Conservation (phyloP, 2,888 invertebrate genomes). For the Pachymerium ferrugineum region DNA sequence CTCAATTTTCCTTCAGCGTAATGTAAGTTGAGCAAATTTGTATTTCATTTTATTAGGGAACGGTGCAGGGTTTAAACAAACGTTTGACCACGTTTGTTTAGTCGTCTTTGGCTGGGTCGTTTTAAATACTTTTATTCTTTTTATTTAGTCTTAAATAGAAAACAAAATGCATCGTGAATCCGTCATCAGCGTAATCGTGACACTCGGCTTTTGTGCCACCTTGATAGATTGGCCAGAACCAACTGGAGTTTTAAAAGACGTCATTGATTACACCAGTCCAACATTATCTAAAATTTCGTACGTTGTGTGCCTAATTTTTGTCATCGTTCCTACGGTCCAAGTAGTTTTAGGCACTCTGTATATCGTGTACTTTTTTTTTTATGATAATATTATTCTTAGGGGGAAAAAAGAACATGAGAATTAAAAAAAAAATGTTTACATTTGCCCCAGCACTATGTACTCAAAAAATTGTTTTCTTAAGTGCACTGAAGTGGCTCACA, state of each 20-base stretch:
- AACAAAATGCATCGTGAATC: conserved; percentile 18
- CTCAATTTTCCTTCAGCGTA: neutral
- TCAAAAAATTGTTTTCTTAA: neutral
- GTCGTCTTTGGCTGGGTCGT: no score
- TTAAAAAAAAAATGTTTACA: neutral
- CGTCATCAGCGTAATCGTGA: neutral
- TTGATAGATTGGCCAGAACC: conserved; percentile 2
- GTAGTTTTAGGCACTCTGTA: neutral
- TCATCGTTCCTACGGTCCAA: neutral
- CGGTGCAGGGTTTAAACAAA: no score
- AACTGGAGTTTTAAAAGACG: neutral
- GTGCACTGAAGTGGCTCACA: neutral
- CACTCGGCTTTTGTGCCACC: neutral
- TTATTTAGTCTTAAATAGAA: no score
- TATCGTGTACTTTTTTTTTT: neutral
- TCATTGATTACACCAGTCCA: neutral
- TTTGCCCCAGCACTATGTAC: neutral
- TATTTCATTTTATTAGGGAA: neutral
- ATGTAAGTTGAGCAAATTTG: neutral
- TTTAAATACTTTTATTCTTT: neutral
- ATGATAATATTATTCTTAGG: neutral
- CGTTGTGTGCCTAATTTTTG: neutral
- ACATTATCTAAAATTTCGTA: neutral
- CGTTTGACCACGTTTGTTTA: no score
- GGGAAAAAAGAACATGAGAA: neutral